Evolutionary conservation across 64 coral and sea anemone genomes (phyloP).

Genomic region (Porites lutea): DNA sequence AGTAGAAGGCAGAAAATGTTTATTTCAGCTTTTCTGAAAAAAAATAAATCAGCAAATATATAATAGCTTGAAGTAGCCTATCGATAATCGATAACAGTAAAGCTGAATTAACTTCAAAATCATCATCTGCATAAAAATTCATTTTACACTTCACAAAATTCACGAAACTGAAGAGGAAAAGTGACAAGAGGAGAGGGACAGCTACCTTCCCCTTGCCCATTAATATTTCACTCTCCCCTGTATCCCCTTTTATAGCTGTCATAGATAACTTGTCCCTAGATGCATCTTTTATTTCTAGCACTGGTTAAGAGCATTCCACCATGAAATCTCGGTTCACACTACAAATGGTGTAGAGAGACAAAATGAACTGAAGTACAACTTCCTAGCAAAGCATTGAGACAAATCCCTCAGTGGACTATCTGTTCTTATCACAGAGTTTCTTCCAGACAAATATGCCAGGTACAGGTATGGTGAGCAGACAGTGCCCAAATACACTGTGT

Average conservation of each 20-base stretch:
- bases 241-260: neutral
- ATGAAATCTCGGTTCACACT: slow-evolving; percentile 4
- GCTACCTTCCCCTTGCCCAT: too few relatives aligned
- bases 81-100: neutral
- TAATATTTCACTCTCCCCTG: too few relatives aligned
- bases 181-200: too few relatives aligned
- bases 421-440: slow-evolving; percentile 43
- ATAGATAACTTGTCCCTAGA: too few relatives aligned
- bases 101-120: too few relatives aligned
- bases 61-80: neutral
- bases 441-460: slow-evolving; percentile 64
- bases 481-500: too few relatives aligned
- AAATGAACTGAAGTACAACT: slow-evolving; percentile 59
- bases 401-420: slow-evolving; percentile 53
- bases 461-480: too few relatives aligned
- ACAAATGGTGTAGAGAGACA: slow-evolving; percentile 51
- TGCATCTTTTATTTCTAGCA: slow-evolving; percentile 54
- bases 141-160: too few relatives aligned
- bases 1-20: neutral
- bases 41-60: too few relatives aligned
- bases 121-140: too few relatives aligned
- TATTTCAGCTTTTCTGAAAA: too few relatives aligned
- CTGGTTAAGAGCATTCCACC: slow-evolving; percentile 49
- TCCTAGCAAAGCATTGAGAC: slow-evolving; percentile 28
- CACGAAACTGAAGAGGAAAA: too few relatives aligned